Conservation (phyloP, 2,888 invertebrate genomes). For the Agrotis puta region DNA sequence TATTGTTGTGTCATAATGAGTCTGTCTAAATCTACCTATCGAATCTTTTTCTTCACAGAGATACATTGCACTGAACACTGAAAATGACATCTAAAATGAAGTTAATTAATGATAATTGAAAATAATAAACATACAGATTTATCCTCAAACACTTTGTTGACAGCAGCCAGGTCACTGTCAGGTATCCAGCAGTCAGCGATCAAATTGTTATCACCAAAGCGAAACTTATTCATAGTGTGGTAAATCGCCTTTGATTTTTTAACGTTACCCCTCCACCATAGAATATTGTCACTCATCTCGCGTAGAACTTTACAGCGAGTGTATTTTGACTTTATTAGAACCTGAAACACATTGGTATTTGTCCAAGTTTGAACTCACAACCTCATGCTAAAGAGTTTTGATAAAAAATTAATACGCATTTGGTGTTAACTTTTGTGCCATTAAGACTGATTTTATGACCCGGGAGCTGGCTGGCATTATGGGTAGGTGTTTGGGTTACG, state of each 20-base stretch:
- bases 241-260: constrained; percentile 97
- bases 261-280: constrained; percentile 95
- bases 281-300: constrained; percentile 95
- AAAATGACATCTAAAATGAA: no score
- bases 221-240: constrained; percentile 95
- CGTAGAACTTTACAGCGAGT: constrained; percentile 96
- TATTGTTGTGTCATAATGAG: neutral
- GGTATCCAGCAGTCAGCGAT: constrained; percentile 96
- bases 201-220: constrained; percentile 95
- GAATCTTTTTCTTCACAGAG: neutral
- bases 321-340: constrained; percentile 95
- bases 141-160: constrained; percentile 85
- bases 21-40: no score
- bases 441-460: no score
- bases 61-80: neutral
- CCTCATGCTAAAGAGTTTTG: no score
- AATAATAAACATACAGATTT: constrained; percentile 74
- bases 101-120: neutral
- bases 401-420: no score
- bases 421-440: no score
- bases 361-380: no score
- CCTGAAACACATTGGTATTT: constrained; percentile 83
- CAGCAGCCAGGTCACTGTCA: constrained; percentile 91
- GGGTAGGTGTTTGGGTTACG: no score
- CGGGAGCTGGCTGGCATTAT: no score